Evolutionary conservation across 53 echinoderm and acorn worm species (phyloP).

Genomic region (Actinopyga echinites): DNA sequence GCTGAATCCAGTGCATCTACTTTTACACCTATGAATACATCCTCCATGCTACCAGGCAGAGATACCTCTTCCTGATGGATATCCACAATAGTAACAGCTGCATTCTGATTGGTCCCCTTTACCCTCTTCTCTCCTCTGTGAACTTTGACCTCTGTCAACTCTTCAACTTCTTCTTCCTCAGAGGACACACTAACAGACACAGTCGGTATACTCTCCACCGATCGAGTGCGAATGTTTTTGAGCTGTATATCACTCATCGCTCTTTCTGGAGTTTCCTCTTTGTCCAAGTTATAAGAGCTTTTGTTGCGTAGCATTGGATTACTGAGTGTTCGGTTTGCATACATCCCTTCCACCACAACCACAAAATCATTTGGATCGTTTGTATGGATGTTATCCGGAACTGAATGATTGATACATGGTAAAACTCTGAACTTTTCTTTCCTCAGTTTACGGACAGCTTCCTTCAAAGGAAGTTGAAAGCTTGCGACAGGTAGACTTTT

Average conservation of each 20-base stretch:
- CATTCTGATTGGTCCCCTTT: constrained; percentile 9
- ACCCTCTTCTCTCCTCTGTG: constrained; percentile 21
- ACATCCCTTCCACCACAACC: constrained; percentile 86
- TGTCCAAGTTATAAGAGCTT: constrained; percentile 45
- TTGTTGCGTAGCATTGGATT: constrained; percentile 74
- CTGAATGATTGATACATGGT: constrained; percentile 83
- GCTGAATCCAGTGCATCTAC: constrained; percentile 21
- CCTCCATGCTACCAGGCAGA: constrained; percentile 56
- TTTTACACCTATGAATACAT: constrained; percentile 31
- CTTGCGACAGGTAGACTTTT: constrained; percentile 86
- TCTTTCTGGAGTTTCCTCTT: constrained; percentile 49
- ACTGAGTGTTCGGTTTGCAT: constrained; percentile 81
- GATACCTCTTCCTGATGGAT: constrained; percentile 40
- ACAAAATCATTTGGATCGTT: constrained; percentile 86
- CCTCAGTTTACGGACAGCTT: constrained; percentile 79
- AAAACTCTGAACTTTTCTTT: constrained; percentile 71
- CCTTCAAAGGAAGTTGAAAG: constrained; percentile 78
- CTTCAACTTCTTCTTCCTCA: constrained; percentile 53
- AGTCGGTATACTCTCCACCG: constrained; percentile 85
- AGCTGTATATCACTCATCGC: constrained; percentile 87
- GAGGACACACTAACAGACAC: constrained; percentile 49
- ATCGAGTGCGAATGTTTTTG: constrained; percentile 72
- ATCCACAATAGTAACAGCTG: constrained; percentile 17
- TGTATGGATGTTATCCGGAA: constrained; percentile 88
- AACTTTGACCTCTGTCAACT: constrained; percentile 60